A percentile compares a stretch with the other conserved stretches of the same genome.
phyloP scores from a whole-genome alignment of 2,113 vertebrate genomes.

The Brachyistius frenatus region DNA sequence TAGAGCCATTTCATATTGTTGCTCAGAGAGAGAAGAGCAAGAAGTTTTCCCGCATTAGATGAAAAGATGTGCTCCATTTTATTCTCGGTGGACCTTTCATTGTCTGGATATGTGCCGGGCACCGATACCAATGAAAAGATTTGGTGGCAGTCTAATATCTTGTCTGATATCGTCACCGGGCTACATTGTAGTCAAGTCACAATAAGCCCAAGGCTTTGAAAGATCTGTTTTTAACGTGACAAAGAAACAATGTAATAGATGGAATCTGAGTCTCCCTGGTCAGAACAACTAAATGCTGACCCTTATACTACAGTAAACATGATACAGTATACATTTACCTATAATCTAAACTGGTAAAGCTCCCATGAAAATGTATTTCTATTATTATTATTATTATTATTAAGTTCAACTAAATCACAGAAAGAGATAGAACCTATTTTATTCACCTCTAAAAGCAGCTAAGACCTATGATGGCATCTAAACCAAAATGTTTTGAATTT shows the following conservation, averaged over 20 bases:
- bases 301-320: too few species aligned
- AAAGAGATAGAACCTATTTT: too few species aligned
- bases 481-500: too few species aligned
- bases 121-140: slow-evolving; percentile 13
- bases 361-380: background rate
- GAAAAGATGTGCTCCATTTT: slow-evolving; percentile 36
- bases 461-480: background rate
- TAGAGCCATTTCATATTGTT: slow-evolving; percentile 20
- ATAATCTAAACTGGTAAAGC: background rate
- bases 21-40: background rate
- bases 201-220: slow-evolving; percentile 10
- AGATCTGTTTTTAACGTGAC: background rate
- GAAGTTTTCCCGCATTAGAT: slow-evolving; percentile 30
- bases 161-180: slow-evolving; percentile 10
- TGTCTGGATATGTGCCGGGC: slow-evolving; percentile 32
- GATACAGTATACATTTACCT: background rate
- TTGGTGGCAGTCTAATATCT: slow-evolving; percentile 23
- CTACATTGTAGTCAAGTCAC: background rate
- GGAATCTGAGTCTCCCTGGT: background rate
- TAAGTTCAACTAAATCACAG: background rate
- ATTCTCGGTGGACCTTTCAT: slow-evolving; percentile 29
- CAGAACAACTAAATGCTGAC: background rate
- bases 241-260: slow-evolving; percentile 1
- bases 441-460: too few species aligned
- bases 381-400: background rate